Evolutionary conservation across 2,113 vertebrate genomes (phyloP).

Genomic region (Grammatotria lemairii): DNA sequence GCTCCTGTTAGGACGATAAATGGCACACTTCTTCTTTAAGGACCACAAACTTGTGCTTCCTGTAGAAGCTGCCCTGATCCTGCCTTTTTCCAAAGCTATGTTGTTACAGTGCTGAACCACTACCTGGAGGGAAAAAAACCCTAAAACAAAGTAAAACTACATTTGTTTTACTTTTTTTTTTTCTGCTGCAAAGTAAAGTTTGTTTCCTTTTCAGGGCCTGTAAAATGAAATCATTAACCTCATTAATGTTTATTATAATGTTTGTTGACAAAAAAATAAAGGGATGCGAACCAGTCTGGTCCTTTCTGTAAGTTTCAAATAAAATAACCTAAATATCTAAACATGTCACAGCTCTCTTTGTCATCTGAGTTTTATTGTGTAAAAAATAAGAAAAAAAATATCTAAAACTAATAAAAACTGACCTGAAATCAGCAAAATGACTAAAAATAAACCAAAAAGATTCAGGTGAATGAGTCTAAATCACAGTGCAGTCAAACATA

Average conservation of each 20-base stretch:
- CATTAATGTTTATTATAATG: background rate
- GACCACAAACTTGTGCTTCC: background rate
- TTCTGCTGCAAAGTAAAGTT: background rate
- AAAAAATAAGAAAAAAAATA: background rate
- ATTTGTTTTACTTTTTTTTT: background rate
- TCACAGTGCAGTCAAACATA: fast-evolving
- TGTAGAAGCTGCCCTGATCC: background rate
- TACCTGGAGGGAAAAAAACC: fast-evolving
- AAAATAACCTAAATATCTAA: background rate
- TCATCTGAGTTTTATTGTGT: background rate
- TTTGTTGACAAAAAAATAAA: background rate
- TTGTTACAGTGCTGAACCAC: background rate
- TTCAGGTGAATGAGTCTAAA: background rate
- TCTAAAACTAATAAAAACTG: background rate
- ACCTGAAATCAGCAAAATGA: background rate
- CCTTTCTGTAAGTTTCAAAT: background rate
- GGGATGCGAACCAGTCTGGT: fast-evolving
- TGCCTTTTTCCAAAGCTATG: fast-evolving
- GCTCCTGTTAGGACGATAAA: fast-evolving
- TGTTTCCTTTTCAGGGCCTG: background rate
- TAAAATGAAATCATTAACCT: background rate
- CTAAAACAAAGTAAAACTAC: background rate
- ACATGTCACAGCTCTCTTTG: background rate
- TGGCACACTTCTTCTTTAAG: background rate
- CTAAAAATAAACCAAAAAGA: background rate